Conservation (phyloP, 2,888 invertebrate genomes). For the Argynnis bischoffii region DNA sequence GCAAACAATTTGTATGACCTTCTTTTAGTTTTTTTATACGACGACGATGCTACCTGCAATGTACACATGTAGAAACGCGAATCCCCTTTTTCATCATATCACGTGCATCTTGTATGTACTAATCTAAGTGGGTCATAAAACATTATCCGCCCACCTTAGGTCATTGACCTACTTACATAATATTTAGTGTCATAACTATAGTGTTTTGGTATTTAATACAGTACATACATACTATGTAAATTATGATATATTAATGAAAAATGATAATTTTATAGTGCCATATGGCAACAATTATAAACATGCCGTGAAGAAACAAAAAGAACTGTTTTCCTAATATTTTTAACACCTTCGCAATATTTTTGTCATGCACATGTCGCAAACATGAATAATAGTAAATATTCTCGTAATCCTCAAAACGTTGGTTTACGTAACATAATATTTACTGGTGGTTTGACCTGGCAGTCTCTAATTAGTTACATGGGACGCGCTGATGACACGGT, state of each 20-base stretch:
- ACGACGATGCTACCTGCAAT: neutral
- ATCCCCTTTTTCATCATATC: neutral
- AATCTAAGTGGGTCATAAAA: constrained; percentile 50
- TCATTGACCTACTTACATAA: constrained; percentile 47
- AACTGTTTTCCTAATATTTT: neutral
- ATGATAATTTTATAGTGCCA: too few species aligned
- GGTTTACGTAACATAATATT: constrained; percentile 18
- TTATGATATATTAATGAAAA: too few species aligned
- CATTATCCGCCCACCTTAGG: constrained; percentile 47
- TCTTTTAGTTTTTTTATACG: constrained; percentile 1
- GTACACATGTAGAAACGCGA: neutral
- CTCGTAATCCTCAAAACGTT: constrained; percentile 8
- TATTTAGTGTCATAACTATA: constrained; percentile 3
- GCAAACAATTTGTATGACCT: neutral
- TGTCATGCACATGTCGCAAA: constrained; percentile 2
- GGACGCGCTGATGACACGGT: constrained; percentile 7
- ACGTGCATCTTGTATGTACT: neutral
- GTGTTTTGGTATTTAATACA: too few species aligned
- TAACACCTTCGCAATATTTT: neutral
- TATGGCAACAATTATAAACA: too few species aligned
- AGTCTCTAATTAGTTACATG: constrained; percentile 18
- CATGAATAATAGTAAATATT: constrained; percentile 19
- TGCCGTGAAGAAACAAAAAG: neutral
- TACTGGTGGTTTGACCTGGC: constrained; percentile 24
- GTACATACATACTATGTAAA: too few species aligned